A percentile compares a stretch with the other conserved stretches of the same genome.
These are phyloP conservation scores for Sebastes hubbsi DNA, from an alignment of 2,797 vertebrate species.

Conservation along the genomic window DNA sequence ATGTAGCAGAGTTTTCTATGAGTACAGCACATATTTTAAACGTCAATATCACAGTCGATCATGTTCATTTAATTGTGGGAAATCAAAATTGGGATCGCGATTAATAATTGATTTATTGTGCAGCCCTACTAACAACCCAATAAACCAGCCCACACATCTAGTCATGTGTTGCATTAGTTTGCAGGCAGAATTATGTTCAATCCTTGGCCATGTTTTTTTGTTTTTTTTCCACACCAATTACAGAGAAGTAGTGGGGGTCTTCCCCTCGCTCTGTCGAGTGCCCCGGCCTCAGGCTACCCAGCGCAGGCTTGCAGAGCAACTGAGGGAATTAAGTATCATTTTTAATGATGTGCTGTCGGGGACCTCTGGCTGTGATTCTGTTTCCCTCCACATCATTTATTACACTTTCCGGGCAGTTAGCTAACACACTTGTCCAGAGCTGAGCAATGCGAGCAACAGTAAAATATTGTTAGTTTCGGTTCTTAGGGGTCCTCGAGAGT, in stretches of 20 bases:
- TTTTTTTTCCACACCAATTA: slow-evolving; percentile 63
- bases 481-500: slow-evolving; percentile 7
- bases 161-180: neutral
- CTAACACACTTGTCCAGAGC: slow-evolving; percentile 17
- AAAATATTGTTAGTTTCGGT: slow-evolving; percentile 14
- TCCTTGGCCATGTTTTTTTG: slow-evolving; percentile 27
- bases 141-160: neutral
- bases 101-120: neutral
- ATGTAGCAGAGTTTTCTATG: neutral
- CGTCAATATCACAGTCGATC: neutral
- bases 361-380: slow-evolving; percentile 51
- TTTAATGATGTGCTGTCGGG: slow-evolving; percentile 64
- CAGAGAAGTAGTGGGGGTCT: slow-evolving; percentile 24
- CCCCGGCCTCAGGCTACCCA: slow-evolving; percentile 23
- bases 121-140: neutral
- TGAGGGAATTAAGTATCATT: slow-evolving; percentile 53
- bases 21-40: neutral
- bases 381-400: slow-evolving; percentile 61
- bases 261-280: slow-evolving; percentile 24
- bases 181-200: slow-evolving; percentile 11
- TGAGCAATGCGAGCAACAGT: slow-evolving; percentile 2
- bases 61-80: neutral
- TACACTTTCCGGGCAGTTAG: slow-evolving; percentile 42
- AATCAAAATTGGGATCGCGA: neutral
- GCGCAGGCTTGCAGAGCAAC: slow-evolving; percentile 32